Evolutionary conservation across 2,113 vertebrate genomes (phyloP).

Genomic region (Proteles cristata): DNA sequence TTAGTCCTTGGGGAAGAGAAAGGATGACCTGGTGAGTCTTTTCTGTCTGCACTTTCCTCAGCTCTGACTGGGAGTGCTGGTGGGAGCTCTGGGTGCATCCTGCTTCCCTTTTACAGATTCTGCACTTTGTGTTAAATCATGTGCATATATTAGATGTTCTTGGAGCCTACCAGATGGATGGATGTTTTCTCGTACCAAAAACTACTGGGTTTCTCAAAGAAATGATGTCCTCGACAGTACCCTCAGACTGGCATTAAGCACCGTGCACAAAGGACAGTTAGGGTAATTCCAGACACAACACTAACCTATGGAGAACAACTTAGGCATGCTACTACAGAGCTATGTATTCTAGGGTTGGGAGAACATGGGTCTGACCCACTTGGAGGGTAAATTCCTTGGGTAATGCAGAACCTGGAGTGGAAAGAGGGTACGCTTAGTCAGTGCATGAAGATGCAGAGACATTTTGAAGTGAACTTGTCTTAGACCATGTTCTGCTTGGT

Average conservation of each 20-base stretch:
- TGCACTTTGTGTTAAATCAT: constrained; percentile 57
- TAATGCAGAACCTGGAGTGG: not conserved
- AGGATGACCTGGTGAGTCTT: not conserved
- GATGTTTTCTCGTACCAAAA: constrained; percentile 41
- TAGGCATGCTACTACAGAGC: not conserved
- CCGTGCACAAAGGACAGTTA: not conserved
- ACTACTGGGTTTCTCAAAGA: not conserved
- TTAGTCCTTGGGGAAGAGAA: not conserved
- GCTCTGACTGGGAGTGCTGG: constrained; percentile 40
- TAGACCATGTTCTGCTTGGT: not conserved
- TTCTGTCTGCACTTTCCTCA: constrained; percentile 1
- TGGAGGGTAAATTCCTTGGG: not conserved
- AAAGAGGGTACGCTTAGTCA: not conserved
- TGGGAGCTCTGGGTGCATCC: constrained; percentile 46
- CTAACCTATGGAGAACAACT: not conserved
- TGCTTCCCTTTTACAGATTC: not conserved
- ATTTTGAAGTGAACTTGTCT: not conserved
- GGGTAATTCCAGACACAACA: not conserved
- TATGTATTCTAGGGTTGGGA: not conserved
- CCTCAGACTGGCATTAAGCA: constrained; percentile 13
- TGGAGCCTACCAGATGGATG: constrained; percentile 64
- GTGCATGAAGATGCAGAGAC: rapidly evolving
- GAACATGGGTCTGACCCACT: not conserved
- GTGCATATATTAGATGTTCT: constrained; percentile 63
- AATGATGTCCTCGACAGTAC: not conserved